Conservation (phyloP, 37 sponge, comb jelly and placozoan species). For the Mnemiopsis leidyi region DNA sequence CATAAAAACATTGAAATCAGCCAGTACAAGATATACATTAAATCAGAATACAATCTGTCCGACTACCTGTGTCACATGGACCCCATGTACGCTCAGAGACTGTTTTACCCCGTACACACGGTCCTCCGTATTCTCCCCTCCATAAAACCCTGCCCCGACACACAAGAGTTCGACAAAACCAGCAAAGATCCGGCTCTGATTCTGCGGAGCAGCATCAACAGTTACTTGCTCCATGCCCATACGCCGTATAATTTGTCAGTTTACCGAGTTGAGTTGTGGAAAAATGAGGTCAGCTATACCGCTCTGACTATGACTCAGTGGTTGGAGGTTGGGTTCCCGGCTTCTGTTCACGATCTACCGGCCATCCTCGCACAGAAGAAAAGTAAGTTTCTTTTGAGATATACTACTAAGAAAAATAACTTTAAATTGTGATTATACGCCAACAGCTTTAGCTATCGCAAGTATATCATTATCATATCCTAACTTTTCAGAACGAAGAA, state of each 20-base stretch:
- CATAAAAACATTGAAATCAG: slow-evolving; percentile 64
- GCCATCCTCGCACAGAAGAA: slow-evolving; percentile 41
- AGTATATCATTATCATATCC: neutral
- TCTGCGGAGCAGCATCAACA: neutral
- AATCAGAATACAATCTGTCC: slow-evolving; percentile 57
- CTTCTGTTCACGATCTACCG: slow-evolving; percentile 55
- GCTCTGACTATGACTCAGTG: slow-evolving; percentile 63
- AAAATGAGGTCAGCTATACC: slow-evolving; percentile 53
- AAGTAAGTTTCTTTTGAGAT: too few relatives aligned
- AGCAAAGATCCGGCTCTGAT: slow-evolving; percentile 40
- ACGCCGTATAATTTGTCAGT: slow-evolving; percentile 46
- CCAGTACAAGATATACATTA: slow-evolving; percentile 63
- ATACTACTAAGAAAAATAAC: too few relatives aligned
- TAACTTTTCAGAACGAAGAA: slow-evolving; percentile 11
- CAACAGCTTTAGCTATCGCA: too few relatives aligned
- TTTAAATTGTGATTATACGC: too few relatives aligned
- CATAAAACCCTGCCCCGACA: slow-evolving; percentile 51
- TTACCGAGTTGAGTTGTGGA: slow-evolving; percentile 60
- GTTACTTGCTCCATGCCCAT: slow-evolving; percentile 55
- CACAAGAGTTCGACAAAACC: slow-evolving; percentile 37
- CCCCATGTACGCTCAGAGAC: slow-evolving; percentile 56
- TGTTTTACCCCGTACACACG: slow-evolving; percentile 53
- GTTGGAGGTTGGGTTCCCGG: slow-evolving; percentile 54
- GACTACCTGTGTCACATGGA: slow-evolving; percentile 64
- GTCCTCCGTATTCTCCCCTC: slow-evolving; percentile 54